Percentiles rank a stretch among this genome's conserved stretches.
Conservation (phyloP, 2,797 vertebrate species). For the Acropternis orthonyx region DNA sequence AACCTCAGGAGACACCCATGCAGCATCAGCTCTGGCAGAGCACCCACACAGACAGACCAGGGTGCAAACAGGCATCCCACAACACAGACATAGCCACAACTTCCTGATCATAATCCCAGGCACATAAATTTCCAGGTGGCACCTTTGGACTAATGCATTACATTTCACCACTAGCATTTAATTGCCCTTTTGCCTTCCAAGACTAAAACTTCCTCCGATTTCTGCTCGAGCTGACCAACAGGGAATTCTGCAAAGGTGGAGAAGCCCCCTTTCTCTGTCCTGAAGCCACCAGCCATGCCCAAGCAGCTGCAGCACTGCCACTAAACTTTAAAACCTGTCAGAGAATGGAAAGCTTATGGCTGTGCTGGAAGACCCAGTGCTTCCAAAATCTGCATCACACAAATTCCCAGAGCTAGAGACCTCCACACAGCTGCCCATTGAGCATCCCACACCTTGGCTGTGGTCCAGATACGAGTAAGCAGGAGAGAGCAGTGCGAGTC, state of each 20-base stretch:
- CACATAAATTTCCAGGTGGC: not conserved
- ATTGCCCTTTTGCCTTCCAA: not conserved
- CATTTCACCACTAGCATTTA: not conserved
- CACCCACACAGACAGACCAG: not conserved
- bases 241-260: not conserved
- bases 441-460: not conserved
- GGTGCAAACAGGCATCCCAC: not conserved
- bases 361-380: rapidly evolving
- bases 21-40: not conserved
- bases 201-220: not conserved
- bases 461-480: not conserved
- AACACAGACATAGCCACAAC: not conserved
- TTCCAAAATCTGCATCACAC: not conserved
- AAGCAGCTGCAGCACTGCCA: not conserved
- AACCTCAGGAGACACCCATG: not conserved
- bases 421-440: rapidly evolving
- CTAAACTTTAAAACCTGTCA: not conserved
- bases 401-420: not conserved
- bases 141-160: not conserved
- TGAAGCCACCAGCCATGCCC: not conserved
- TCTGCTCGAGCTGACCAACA: not conserved
- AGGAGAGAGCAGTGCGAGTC: not conserved
- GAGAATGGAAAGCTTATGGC: not conserved
- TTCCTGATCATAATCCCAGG: not conserved
- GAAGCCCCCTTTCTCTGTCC: not conserved